Conservation (phyloP, 2,888 invertebrate genomes). For the Dilophus febrilis region DNA sequence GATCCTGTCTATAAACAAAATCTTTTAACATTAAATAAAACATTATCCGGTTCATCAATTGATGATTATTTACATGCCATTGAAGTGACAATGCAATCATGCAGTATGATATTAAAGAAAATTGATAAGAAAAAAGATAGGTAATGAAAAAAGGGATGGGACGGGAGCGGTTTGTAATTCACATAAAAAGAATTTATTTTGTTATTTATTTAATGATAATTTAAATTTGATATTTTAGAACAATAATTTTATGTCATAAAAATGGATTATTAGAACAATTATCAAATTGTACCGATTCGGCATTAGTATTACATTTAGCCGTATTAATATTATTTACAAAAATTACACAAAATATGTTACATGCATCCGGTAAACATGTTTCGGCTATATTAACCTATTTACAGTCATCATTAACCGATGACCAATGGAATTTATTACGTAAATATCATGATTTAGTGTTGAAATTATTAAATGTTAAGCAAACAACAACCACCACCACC, state of each 20-base stretch:
- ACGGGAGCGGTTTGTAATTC: conserved; percentile 11
- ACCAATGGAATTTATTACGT: conserved; percentile 45
- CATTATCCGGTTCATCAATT: conserved; percentile 47
- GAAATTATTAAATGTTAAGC: conserved; percentile 1
- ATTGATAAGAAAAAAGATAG: conserved; percentile 76
- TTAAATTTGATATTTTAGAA: conserved; percentile 28
- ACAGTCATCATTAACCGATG: conserved; percentile 46
- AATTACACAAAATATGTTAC: conserved; percentile 64
- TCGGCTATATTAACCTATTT: conserved; percentile 60
- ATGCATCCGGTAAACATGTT: conserved; percentile 89
- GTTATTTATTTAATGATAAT: neutral
- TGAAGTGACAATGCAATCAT: conserved; percentile 51
- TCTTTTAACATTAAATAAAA: conserved; percentile 48
- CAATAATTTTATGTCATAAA: conserved; percentile 59
- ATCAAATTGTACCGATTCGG: conserved; percentile 54
- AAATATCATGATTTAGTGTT: conserved; percentile 62
- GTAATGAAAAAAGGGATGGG: too few species aligned
- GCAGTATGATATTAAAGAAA: conserved; percentile 70
- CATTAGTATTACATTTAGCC: conserved; percentile 59
- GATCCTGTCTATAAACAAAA: conserved; percentile 50
- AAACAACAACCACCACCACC: conserved; percentile 1
- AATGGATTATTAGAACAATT: conserved; percentile 67
- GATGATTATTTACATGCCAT: conserved; percentile 66
- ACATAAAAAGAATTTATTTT: neutral
- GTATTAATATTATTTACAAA: conserved; percentile 64